phyloP scores from a whole-genome alignment of 1,140 invertebrate genomes.

The Proctacanthus coquilletti region DNA sequence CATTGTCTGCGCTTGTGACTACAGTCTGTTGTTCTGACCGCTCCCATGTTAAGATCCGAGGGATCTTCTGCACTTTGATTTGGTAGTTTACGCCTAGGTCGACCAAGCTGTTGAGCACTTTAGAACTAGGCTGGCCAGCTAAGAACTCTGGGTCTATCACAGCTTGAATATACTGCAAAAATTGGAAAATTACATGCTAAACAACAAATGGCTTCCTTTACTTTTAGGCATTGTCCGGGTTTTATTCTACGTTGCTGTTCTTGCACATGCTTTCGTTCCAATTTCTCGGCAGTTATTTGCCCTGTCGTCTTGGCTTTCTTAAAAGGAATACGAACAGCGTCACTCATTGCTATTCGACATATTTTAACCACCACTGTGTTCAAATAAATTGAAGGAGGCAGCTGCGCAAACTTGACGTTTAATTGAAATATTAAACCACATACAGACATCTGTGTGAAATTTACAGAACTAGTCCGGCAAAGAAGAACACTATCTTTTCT shows the following conservation, averaged over 20 bases:
- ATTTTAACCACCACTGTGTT: no score
- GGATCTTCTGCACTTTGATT: conserved; percentile 19
- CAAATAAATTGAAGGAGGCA: no score
- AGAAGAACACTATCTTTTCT: no score
- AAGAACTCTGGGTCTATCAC: conserved; percentile 30
- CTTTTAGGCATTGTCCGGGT: conserved; percentile 34
- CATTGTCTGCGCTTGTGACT: conserved; percentile 14
- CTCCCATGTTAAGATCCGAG: conserved; percentile 33
- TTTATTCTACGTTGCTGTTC: conserved; percentile 29
- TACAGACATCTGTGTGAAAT: no score
- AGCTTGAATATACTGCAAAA: conserved; percentile 29
- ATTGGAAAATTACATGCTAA: conserved; percentile 11
- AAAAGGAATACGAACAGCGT: no score
- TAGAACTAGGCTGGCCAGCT: conserved; percentile 14
- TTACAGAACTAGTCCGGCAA: no score
- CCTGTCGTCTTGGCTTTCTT: no score
- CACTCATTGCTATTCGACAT: no score
- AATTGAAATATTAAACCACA: no score
- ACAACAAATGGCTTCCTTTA: conserved; percentile 8
- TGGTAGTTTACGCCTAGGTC: conserved; percentile 11
- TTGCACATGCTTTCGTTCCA: conserved; percentile 19
- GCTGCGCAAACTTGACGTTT: no score
- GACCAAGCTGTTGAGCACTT: conserved; percentile 13
- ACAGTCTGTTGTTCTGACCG: conserved; percentile 23
- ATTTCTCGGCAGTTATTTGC: conserved; percentile 17